Conservation (phyloP, 2,888 invertebrate species). For the Crocallis elinguaria region DNA sequence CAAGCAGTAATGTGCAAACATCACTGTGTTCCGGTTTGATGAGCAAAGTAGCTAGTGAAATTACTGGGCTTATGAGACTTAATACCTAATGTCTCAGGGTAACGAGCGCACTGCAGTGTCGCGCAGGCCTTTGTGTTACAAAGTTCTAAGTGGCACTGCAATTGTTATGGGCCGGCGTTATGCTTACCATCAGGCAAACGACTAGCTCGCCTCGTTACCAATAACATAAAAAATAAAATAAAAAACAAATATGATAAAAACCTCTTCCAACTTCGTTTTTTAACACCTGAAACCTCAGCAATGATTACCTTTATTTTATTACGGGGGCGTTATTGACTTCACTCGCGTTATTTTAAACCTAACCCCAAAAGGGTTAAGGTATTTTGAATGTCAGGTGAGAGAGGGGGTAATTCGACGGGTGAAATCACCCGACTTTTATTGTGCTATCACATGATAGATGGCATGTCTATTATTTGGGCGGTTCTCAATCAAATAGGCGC, state of each 20-base stretch:
- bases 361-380: slow-evolving; percentile 15
- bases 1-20: too few species aligned
- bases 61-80: too few species aligned
- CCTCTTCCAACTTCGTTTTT: not conserved
- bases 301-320: slow-evolving; percentile 1
- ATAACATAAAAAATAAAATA: too few species aligned
- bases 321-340: slow-evolving; percentile 15
- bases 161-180: too few species aligned
- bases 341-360: slow-evolving; percentile 17
- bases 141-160: too few species aligned
- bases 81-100: too few species aligned
- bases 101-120: too few species aligned
- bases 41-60: too few species aligned
- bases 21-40: too few species aligned
- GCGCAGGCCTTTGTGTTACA: too few species aligned
- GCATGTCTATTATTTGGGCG: slow-evolving; percentile 17
- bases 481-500: not conserved
- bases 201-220: too few species aligned
- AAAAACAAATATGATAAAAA: not conserved
- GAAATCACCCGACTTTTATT: slow-evolving; percentile 22
- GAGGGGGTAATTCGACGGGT: not conserved
- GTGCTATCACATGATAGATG: slow-evolving; percentile 24
- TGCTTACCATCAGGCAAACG: too few species aligned
- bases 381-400: slow-evolving; percentile 23
- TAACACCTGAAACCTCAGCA: not conserved